phyloP scores from a whole-genome alignment of 2,113 vertebrate genomes.

The Ceyx margarethae region DNA sequence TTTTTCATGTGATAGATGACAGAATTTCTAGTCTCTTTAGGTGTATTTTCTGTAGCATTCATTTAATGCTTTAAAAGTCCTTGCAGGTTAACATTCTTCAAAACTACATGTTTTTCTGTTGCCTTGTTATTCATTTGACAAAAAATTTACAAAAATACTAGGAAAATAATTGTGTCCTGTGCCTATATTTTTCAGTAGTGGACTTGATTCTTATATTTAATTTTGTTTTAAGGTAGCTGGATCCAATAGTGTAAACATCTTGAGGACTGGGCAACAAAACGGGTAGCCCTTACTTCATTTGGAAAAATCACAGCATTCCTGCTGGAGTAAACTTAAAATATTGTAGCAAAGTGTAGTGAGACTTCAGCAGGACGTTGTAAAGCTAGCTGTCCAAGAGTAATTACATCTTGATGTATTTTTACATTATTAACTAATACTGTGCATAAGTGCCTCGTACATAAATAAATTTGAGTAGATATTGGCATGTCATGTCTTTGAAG shows the following conservation, averaged over 20 bases:
- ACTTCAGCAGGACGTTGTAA: neutral
- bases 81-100: neutral
- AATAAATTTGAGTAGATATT: neutral
- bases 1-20: neutral
- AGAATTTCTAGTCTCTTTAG: neutral
- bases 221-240: neutral
- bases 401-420: neutral
- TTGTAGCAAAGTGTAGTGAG: neutral
- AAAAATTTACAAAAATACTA: neutral
- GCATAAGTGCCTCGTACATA: neutral
- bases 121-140: neutral
- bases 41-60: neutral
- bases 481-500: neutral
- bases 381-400: neutral
- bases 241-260: neutral
- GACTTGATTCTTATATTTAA: neutral
- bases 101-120: neutral
- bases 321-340: neutral
- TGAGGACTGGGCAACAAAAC: neutral
- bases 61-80: neutral
- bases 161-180: neutral
- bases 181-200: neutral
- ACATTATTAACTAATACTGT: neutral
- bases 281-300: neutral
- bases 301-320: neutral